Evolutionary conservation across 2,797 vertebrate genomes (phyloP), one percentile per base, ranked within the genome.

Genomic region (Sternotherus odoratus): DNA sequence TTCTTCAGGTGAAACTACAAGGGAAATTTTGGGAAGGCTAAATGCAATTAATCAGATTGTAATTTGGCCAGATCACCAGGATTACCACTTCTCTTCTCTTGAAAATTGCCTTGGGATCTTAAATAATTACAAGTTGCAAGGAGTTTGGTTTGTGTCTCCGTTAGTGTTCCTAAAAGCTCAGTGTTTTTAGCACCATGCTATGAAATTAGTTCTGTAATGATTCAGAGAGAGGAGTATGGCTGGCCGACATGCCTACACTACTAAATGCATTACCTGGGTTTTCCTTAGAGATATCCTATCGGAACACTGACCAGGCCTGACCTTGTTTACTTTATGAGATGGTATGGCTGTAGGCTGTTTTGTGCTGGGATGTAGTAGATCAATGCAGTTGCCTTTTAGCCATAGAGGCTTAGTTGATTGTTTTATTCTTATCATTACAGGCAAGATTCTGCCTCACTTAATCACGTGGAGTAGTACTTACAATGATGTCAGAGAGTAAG

Each of bases 211-310:
- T 75, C 72, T 46, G 43, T 75, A 46, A 48, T 30, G 72, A 75
- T 46, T 26, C n/a, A 69, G 49, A 16, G 66, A 23, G 1, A 28
- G 69, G 26, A 50, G 48, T 43, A 21, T 1, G 43, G 3, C 54
- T 77, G 49, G 3, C n/a, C 11, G 46, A 57, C 74, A 26, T 24
- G 0, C 28, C 28, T 2, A 0, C 9, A 4, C 19, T 53, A 5
- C 21, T 0, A 1, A 48, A 21, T 1, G 1, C 9, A 75, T n/a
- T 12, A 1, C 2, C 49, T 54, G 24, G 6, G 2, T 10, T 39
- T 57, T 36, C 48, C 0, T 9, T 15, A 19, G 17, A 16, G 28
- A 57, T 75, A 46, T 75, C 72, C 72, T 26, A 75, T 30, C 24
- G 8, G 43, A 75, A 30, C 72, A 51, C 30, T 43, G 46, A 36